phyloP scores from a whole-genome alignment of 2,888 invertebrate genomes.

The Ornithoptera priamus region DNA sequence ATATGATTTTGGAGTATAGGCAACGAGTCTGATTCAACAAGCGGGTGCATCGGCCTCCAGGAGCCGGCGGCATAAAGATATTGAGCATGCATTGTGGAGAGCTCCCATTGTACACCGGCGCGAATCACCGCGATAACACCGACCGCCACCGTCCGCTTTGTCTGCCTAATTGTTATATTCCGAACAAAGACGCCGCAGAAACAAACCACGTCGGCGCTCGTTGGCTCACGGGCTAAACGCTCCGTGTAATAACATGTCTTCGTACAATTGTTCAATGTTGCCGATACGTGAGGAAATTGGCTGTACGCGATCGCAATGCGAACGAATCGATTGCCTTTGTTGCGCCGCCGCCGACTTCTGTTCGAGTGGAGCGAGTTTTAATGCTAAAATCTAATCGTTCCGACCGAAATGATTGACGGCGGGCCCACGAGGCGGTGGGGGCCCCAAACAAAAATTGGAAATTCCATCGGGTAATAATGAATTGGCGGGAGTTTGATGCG shows the following conservation, averaged over 20 bases:
- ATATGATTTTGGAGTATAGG: conserved; percentile 40
- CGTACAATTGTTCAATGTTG: conserved; percentile 69
- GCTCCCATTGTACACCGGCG: conserved; percentile 55
- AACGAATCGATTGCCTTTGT: conserved; percentile 52
- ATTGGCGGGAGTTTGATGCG: conserved; percentile 54
- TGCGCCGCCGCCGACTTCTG: conserved; percentile 33
- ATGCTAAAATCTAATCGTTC: conserved; percentile 46
- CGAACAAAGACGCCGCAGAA: conserved; percentile 70
- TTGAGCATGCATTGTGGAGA: conserved; percentile 70
- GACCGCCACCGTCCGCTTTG: conserved; percentile 59
- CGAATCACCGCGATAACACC: conserved; percentile 60
- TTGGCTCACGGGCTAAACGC: conserved; percentile 71
- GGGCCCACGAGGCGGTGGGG: conserved; percentile 49
- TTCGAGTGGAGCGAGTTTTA: conserved; percentile 34
- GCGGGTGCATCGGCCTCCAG: conserved; percentile 70
- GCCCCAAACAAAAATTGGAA: conserved; percentile 44
- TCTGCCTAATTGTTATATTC: conserved; percentile 73
- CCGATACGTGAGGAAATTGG: conserved; percentile 75
- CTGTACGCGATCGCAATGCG: conserved; percentile 56
- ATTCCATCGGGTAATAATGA: conserved; percentile 63
- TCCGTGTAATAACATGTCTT: conserved; percentile 72
- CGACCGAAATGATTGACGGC: conserved; percentile 48
- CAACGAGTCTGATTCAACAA: conserved; percentile 61
- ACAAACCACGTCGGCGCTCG: conserved; percentile 65
- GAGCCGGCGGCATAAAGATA: conserved; percentile 71